Percentiles rank a stretch among this genome's conserved stretches.
These are phyloP conservation scores for Malurus elegans DNA, from an alignment of 2,113 vertebrate genomes.

Conservation along the genomic window DNA sequence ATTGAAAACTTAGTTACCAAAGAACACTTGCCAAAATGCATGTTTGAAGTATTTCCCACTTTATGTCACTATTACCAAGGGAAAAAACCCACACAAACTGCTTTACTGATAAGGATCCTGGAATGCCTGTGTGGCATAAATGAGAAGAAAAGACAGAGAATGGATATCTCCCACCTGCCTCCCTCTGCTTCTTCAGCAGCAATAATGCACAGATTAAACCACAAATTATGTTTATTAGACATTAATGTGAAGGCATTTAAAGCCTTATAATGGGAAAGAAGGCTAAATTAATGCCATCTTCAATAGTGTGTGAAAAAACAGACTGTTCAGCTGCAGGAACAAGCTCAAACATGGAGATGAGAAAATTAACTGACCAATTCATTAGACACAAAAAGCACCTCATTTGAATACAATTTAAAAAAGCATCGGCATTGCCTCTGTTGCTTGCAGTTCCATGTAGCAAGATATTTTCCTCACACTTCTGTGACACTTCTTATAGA, in stretches of 20 bases:
- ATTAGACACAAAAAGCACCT: not conserved
- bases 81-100: not conserved
- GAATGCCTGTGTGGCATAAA: not conserved
- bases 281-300: not conserved
- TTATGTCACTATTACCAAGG: not conserved
- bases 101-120: not conserved
- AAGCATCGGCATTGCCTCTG: not conserved
- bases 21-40: not conserved
- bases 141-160: not conserved
- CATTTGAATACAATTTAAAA: not conserved
- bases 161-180: not conserved
- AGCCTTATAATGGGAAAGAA: not conserved
- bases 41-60: not conserved
- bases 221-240: not conserved
- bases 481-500: not conserved
- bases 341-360: not conserved
- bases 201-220: not conserved
- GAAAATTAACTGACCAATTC: slow-evolving; percentile 20
- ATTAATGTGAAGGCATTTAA: not conserved
- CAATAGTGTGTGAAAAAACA: not conserved
- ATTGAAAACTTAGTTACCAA: not conserved
- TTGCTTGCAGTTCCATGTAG: not conserved
- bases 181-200: not conserved
- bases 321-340: not conserved
- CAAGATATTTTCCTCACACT: not conserved